Conservation (phyloP, 2,113 vertebrate genomes). For the Eptatretus burgeri region DNA sequence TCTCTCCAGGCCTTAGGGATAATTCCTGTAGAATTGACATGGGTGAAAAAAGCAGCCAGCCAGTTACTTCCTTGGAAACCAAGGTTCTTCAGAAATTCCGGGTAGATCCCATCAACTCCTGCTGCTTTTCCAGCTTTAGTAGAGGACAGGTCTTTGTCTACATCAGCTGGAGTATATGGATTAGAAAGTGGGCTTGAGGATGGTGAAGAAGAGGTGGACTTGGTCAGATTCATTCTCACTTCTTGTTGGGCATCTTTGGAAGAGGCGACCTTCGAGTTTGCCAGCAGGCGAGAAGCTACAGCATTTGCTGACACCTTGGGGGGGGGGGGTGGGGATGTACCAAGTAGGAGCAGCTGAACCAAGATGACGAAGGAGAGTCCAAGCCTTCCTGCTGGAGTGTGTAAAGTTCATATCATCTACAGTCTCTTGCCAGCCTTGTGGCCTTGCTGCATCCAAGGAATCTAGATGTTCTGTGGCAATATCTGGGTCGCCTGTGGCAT, state of each 20-base stretch:
- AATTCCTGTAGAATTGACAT: neutral
- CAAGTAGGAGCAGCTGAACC: neutral
- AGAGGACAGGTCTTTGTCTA: neutral
- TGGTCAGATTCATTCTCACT: no score
- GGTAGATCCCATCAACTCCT: neutral
- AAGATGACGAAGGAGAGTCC: neutral
- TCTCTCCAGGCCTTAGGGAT: neutral
- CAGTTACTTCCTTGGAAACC: neutral
- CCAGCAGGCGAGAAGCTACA: neutral
- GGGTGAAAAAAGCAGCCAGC: neutral
- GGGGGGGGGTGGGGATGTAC: neutral
- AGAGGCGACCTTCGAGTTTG: neutral
- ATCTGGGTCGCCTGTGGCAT: neutral
- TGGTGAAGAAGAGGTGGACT: no score
- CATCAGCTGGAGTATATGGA: no score
- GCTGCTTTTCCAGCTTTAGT: neutral
- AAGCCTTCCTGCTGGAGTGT: neutral
- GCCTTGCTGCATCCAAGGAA: neutral
- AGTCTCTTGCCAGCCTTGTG: neutral
- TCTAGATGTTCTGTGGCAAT: no score
- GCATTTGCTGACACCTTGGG: neutral
- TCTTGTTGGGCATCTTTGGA: no score
- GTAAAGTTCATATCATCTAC: neutral
- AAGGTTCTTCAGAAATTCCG: neutral
- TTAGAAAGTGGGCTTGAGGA: no score